Evolutionary conservation across 2,888 invertebrate species (phyloP).

Genomic region (Lasioglossum vierecki): DNA sequence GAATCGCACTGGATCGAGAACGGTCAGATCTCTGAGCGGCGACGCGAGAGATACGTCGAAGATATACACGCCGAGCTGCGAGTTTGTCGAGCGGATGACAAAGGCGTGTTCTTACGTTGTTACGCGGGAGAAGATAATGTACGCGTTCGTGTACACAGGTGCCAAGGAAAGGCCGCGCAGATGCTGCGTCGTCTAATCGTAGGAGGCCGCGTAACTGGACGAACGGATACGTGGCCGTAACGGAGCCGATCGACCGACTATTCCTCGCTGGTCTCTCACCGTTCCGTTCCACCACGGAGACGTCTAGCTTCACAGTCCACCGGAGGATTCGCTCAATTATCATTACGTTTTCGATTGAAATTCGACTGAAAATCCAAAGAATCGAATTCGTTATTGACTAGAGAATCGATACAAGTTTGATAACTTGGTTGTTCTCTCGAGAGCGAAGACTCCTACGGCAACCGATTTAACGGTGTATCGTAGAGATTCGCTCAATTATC

Average conservation of each 20-base stretch:
- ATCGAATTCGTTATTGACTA: no score
- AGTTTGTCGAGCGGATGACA: slow-evolving; percentile 77
- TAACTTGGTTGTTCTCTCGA: background rate
- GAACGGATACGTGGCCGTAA: slow-evolving; percentile 28
- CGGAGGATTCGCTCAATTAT: background rate
- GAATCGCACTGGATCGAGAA: background rate
- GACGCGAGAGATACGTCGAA: slow-evolving; percentile 52
- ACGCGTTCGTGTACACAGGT: slow-evolving; percentile 82
- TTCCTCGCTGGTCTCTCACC: background rate
- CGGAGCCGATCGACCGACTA: slow-evolving; percentile 8
- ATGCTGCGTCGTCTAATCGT: slow-evolving; percentile 78
- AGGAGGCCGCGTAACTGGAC: slow-evolving; percentile 41
- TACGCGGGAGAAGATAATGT: slow-evolving; percentile 77
- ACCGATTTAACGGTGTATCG: background rate
- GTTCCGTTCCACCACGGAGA: background rate
- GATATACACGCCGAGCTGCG: slow-evolving; percentile 54
- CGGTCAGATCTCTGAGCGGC: slow-evolving; percentile 31
- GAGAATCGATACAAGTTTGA: no score
- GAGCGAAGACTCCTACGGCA: background rate
- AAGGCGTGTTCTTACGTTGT: slow-evolving; percentile 77
- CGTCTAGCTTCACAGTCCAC: background rate
- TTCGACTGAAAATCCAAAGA: no score
- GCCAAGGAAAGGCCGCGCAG: slow-evolving; percentile 78
- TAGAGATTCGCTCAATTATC: background rate
- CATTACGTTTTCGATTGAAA: background rate